A percentile compares a stretch with the other conserved stretches of the same genome.
Evolutionary conservation across 1,140 invertebrate genomes (phyloP).

Genomic region (Polypedilum pembai): DNA sequence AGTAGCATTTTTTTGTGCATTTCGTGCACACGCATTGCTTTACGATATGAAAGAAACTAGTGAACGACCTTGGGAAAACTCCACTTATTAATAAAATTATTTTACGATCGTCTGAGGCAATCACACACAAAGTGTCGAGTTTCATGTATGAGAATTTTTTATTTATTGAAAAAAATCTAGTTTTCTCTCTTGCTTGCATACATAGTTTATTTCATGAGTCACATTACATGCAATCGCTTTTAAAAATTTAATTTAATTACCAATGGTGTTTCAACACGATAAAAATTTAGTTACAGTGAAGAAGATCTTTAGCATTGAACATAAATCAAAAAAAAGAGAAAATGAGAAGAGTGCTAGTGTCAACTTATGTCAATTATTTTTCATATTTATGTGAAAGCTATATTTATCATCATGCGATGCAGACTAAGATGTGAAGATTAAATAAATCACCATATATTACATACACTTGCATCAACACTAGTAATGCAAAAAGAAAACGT

Average conservation of each 20-base stretch:
- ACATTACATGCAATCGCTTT: no score
- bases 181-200: no score
- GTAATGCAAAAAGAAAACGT: background rate
- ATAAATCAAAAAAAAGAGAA: no score
- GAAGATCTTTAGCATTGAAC: no score
- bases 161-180: no score
- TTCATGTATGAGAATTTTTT: background rate
- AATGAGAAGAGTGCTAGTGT: background rate
- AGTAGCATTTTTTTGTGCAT: background rate
- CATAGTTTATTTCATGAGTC: no score
- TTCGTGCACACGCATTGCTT: background rate
- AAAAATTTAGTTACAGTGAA: no score
- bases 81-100: background rate
- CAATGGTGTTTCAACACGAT: no score
- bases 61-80: slow-evolving; percentile 6
- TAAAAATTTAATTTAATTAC: no score
- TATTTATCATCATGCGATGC: background rate
- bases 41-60: background rate
- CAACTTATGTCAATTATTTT: slow-evolving; percentile 5
- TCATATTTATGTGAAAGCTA: background rate
- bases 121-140: background rate
- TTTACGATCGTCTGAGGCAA: background rate
- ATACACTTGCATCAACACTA: background rate
- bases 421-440: background rate
- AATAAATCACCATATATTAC: background rate